phyloP scores from a whole-genome alignment of 1,140 invertebrate species.

The Andricus grossulariae region DNA sequence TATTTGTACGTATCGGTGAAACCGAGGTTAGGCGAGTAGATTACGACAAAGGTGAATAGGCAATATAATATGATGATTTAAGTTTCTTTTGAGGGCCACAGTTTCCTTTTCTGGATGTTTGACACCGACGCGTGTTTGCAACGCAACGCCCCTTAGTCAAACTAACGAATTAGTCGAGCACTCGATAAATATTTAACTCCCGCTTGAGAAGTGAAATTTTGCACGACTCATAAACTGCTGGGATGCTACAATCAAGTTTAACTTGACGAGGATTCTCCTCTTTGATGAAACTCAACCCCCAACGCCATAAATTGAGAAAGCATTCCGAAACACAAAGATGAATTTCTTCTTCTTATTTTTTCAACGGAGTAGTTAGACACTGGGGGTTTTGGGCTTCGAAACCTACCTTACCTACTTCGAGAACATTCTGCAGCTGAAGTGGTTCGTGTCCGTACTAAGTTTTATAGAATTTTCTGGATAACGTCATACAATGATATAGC shows the following conservation, averaged over 20 bases:
- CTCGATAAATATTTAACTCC: conserved; percentile 28
- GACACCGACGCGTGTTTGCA: not conserved
- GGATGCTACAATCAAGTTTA: conserved; percentile 18
- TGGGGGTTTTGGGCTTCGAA: too few species aligned
- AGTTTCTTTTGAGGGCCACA: not conserved
- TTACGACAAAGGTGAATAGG: too few species aligned
- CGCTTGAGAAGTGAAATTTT: conserved; percentile 14
- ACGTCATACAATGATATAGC: too few species aligned
- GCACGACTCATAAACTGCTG: conserved; percentile 25
- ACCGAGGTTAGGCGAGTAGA: too few species aligned
- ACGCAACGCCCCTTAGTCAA: conserved; percentile 13
- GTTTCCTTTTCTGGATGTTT: not conserved
- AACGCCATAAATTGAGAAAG: conserved; percentile 15
- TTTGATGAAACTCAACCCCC: conserved; percentile 19
- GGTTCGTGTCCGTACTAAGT: too few species aligned
- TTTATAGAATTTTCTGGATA: too few species aligned
- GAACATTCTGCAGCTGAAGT: too few species aligned
- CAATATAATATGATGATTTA: too few species aligned
- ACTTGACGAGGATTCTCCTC: conserved; percentile 21
- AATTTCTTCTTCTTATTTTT: not conserved
- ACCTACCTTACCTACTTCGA: too few species aligned
- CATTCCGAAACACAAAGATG: conserved; percentile 19
- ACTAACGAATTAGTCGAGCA: conserved; percentile 17
- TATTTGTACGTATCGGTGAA: too few species aligned
- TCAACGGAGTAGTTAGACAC: too few species aligned